Evolutionary conservation across 2,888 invertebrate species (phyloP), one percentile per base, ranked within the genome.

Genomic region (Laspeyria flexula): DNA sequence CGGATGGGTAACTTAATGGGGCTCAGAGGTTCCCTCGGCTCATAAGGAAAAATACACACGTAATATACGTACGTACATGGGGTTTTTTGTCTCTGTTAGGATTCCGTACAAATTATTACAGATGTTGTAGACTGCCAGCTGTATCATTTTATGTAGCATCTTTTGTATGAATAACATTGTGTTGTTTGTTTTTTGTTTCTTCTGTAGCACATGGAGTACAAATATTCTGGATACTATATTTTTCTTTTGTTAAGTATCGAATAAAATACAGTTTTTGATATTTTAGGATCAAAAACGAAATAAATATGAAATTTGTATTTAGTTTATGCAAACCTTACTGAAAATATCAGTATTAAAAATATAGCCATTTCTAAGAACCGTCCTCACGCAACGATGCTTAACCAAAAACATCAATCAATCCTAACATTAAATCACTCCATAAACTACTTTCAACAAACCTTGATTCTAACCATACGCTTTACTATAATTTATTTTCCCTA

Each of bases 1-100:
- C 43, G 34, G 57, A 69, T 69, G 54, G 57, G 51, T 60, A 41
- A 57, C 42, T 69, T 65, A 69, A 55, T 43, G 37, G 30, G 31
- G 49, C 42, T 48, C 45, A 40, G 37, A 38, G 18, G 43, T 44
- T 30, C 30, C 21, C 40, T 34, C 38, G 48, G 7, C 49, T 49
- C 37, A 57, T 43, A 18, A 60, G 54, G 61, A 55, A 65, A 65
- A 65, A 50, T 50, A 34, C 21, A 44, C 43, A 44, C 40, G 27
- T 42, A 23, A 29, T 41, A 47, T 47, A 35, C 41, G 41, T 47
- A 35, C 41, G 41, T 21, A 35, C 35, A 41, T 29, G 18, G 25
- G 23, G 46, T 16, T 18, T 29, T 47, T 16, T 47, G 41, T 41
- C 15, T 40, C 35, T 35, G 35, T 35, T 13, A 47, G 35, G 41